Percentiles rank a stretch among this genome's conserved stretches.
These are phyloP conservation scores for Tetranychus truncatus DNA, from an alignment of 2,888 invertebrate genomes.

Conservation along the genomic window DNA sequence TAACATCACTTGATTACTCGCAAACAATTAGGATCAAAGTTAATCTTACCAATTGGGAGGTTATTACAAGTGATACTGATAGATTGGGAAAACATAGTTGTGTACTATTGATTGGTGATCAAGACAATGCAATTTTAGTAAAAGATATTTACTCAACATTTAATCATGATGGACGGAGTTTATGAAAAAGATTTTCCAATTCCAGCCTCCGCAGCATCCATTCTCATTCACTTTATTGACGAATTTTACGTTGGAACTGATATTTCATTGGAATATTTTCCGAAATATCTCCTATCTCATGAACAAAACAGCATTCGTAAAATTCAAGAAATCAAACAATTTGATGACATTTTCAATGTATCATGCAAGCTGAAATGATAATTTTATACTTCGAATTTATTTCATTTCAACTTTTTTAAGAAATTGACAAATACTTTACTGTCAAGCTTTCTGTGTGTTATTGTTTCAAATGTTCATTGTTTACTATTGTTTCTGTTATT, in stretches of 20 bases:
- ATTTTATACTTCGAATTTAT: no score
- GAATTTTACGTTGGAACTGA: conserved; percentile 1
- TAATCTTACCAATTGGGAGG: background rate
- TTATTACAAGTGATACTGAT: no score
- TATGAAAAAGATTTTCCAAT: background rate
- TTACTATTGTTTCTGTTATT: no score
- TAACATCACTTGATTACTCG: background rate
- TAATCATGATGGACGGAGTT: background rate
- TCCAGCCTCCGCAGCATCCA: background rate
- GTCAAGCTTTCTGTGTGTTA: no score
- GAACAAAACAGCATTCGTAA: background rate
- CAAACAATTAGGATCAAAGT: background rate
- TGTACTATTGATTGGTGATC: background rate
- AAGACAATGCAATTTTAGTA: background rate
- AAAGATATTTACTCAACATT: background rate
- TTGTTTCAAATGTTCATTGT: no score
- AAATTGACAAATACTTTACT: no score
- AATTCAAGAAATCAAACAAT: background rate
- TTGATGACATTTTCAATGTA: background rate
- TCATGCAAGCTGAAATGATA: background rate
- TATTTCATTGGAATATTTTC: background rate
- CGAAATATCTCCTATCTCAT: background rate
- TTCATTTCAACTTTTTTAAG: no score
- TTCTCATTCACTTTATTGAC: background rate
- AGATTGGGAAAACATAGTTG: background rate